Evolutionary conservation across 92 coral and sea anemone species (phyloP), one percentile per base, ranked within the genome.

Genomic region (Heteractis magnifica): DNA sequence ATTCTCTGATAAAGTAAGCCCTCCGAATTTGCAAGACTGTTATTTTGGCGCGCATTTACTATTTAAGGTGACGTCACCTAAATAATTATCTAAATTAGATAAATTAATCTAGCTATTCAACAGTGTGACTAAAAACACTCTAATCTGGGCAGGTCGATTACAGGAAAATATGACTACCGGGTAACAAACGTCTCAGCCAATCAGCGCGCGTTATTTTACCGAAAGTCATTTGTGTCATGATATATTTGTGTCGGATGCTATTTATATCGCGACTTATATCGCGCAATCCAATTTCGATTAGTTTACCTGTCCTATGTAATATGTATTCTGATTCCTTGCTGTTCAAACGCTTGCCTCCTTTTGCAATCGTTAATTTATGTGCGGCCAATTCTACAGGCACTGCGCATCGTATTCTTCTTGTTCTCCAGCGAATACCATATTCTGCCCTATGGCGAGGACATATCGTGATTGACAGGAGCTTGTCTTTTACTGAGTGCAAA

Each of bases 391-490:
- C 89, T 53, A 49, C 52, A 6, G 85, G 79, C 15, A 80, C 51
- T 48, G 64, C 19, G 6, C 85, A 79, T 15, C 34, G 56, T 49
- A 14, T 52, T 80, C 71, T 86, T 7, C 80, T n/a, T 10, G 73
- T 65, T 80, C 85, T 80, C 89, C 89, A 86, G 51, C 89, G 89
- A 56, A 86, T 79, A 41, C 85, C 89, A 56, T 19, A 80, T 10
- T 80, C 70, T 16, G 71, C 85, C 68, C 89, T 79, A 80, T 86
- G 89, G 65, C 75, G 88, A 51, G 85, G 85, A 55, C 88, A 85
- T 85, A 70, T 85, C 51, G 88, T 49, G 14, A 79, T 79, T 20
- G 88, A 78, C 18, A 56, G 12, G 78, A 79, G 88, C 73, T 65
- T 65, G 26, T 85, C 84, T 79, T 85, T 85, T 26, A 85, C n/a